Conservation (phyloP, 2,888 invertebrate species). For the Drosophila kuntzei region DNA sequence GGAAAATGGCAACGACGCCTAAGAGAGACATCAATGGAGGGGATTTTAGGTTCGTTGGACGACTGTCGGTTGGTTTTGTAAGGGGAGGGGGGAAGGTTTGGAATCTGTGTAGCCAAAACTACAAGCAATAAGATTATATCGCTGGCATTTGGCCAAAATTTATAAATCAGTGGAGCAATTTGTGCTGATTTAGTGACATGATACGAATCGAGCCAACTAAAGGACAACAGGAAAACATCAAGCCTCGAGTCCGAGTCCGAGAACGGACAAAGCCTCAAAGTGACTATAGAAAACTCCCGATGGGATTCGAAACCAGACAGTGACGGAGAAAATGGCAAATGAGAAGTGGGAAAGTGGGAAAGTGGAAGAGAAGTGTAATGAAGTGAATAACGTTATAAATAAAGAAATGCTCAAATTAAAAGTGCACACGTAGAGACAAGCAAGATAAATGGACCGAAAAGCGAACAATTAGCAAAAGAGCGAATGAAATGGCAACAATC, state of each 20-base stretch:
- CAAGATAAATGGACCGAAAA: slow-evolving; percentile 52
- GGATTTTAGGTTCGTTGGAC: slow-evolving; percentile 9
- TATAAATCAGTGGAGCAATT: slow-evolving; percentile 79
- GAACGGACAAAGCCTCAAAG: slow-evolving; percentile 48
- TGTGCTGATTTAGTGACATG: slow-evolving; percentile 80
- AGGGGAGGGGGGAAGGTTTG: not conserved
- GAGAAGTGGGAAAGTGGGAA: slow-evolving; percentile 1
- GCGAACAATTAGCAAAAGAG: slow-evolving; percentile 48
- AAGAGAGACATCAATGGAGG: slow-evolving; percentile 47
- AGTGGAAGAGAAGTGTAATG: slow-evolving; percentile 50
- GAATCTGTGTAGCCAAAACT: slow-evolving; percentile 45
- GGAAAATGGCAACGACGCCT: slow-evolving; percentile 37
- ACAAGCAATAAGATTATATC: slow-evolving; percentile 73
- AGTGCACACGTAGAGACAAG: slow-evolving; percentile 45
- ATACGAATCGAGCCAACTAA: slow-evolving; percentile 59
- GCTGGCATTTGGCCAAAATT: slow-evolving; percentile 74
- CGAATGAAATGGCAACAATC: slow-evolving; percentile 18
- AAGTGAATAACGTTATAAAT: slow-evolving; percentile 73
- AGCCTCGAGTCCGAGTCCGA: slow-evolving; percentile 14
- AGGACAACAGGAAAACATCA: slow-evolving; percentile 35
- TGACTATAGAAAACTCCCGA: slow-evolving; percentile 16
- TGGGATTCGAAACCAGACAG: slow-evolving; percentile 21
- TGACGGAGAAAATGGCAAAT: slow-evolving; percentile 6
- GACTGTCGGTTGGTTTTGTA: slow-evolving; percentile 1
- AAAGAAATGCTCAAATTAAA: slow-evolving; percentile 71